Evolutionary conservation across 2,888 invertebrate species (phyloP).

Genomic region (Amphipoea oculea): DNA sequence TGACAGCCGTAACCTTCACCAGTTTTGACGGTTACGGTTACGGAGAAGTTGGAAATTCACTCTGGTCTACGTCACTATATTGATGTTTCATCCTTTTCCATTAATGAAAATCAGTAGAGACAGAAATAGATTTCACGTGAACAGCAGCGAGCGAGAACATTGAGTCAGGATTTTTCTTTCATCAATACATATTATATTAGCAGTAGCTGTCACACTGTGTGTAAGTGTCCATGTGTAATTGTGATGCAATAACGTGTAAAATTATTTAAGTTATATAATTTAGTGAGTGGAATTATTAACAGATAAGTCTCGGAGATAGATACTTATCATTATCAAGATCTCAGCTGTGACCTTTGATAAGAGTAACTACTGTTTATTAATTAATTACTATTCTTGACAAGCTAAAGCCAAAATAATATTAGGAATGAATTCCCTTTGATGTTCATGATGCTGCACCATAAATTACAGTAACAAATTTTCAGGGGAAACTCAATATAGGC

Average conservation of each 20-base stretch:
- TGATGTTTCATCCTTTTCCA: constrained; percentile 43
- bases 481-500: not conserved
- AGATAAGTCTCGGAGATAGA: constrained; percentile 26
- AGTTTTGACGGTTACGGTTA: constrained; percentile 51
- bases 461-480: not conserved
- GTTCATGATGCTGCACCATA: not conserved
- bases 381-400: constrained; percentile 17
- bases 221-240: constrained; percentile 59
- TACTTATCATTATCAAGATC: not conserved
- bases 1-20: constrained; percentile 53
- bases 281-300: constrained; percentile 55
- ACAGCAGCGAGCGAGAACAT: constrained; percentile 19
- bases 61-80: constrained; percentile 36
- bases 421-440: not conserved
- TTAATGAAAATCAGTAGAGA: constrained; percentile 36
- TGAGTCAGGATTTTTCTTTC: constrained; percentile 15
- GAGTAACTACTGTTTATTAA: not conserved
- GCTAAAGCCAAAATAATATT: constrained; percentile 14
- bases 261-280: constrained; percentile 79
- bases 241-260: constrained; percentile 80
- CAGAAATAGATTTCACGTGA: constrained; percentile 23
- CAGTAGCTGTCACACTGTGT: constrained; percentile 35
- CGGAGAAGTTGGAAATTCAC: constrained; percentile 25
- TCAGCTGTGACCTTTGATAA: constrained; percentile 10
- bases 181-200: not conserved